Percentiles rank a stretch among this genome's conserved stretches.
These are phyloP conservation scores for Homarus americanus DNA, from an alignment of 1,140 invertebrate species.

Conservation along the genomic window DNA sequence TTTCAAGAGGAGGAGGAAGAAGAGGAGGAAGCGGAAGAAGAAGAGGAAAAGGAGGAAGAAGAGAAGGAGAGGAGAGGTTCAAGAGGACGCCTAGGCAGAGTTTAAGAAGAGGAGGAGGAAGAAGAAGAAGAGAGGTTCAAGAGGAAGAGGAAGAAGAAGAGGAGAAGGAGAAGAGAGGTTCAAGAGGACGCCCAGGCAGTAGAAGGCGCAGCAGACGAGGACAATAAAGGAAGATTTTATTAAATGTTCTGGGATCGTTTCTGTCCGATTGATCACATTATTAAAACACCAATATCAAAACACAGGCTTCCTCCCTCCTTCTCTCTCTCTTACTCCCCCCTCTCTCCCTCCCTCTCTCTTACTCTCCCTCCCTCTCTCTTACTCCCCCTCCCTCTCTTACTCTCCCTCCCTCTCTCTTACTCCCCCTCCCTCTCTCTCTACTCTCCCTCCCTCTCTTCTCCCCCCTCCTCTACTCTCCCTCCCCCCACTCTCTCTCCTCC, in stretches of 20 bases:
- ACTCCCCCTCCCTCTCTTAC: neutral
- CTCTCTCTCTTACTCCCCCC: neutral
- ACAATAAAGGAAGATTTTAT: neutral
- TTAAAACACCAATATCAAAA: neutral
- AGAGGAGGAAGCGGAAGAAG: too few relatives aligned
- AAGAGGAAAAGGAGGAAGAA: too few relatives aligned
- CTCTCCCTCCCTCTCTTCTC: neutral
- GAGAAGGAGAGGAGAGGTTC: too few relatives aligned
- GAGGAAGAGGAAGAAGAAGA: neutral
- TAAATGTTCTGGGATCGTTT: slow-evolving; percentile 18
- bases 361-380: neutral
- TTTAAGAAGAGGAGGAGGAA: neutral
- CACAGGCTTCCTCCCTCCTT: neutral
- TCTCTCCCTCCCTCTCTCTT: neutral
- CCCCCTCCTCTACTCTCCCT: neutral
- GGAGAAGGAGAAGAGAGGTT: neutral
- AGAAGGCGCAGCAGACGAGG: neutral
- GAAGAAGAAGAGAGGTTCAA: neutral
- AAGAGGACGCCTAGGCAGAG: too few relatives aligned
- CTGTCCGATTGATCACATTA: slow-evolving; percentile 20
- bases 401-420: neutral
- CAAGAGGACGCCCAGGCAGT: neutral
- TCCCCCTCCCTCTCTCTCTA: neutral
- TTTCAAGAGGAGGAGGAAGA: too few relatives aligned
- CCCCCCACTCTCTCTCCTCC: neutral